A percentile compares a stretch with the other conserved stretches of the same genome.
phyloP scores from a whole-genome alignment of 92 coral and sea anemone species.

The Micromussa lordhowensis region DNA sequence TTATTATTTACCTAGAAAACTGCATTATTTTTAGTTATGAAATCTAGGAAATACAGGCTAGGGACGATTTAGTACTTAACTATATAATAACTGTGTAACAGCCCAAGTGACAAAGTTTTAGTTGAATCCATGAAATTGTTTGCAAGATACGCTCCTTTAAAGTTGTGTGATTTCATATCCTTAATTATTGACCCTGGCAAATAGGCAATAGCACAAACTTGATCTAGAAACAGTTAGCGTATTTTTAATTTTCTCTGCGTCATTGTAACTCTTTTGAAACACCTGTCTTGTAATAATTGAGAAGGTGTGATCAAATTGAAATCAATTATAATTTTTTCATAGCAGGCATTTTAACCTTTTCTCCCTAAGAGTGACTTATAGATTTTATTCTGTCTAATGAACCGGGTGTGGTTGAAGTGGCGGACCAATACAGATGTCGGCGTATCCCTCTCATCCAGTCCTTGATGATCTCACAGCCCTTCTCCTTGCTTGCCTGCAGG shows the following conservation, averaged over 20 bases:
- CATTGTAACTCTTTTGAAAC: constrained; percentile 1
- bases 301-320: constrained; percentile 6
- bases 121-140: background rate
- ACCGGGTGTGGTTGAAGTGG: no score
- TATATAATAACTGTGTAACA: no score
- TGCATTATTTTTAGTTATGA: no score
- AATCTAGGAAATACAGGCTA: no score
- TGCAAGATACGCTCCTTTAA: constrained; percentile 4
- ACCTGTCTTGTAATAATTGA: background rate
- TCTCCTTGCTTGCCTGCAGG: background rate
- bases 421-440: no score
- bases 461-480: background rate
- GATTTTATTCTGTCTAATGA: no score
- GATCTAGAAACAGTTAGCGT: background rate
- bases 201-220: constrained; percentile 14
- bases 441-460: background rate
- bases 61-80: no score
- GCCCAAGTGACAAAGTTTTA: no score
- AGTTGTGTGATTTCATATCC: background rate
- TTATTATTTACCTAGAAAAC: no score
- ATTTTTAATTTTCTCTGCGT: background rate
- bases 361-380: no score
- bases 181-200: background rate
- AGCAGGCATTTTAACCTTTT: background rate
- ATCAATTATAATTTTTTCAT: constrained; percentile 5